Conservation (phyloP, 1,140 invertebrate genomes). For the Achroia grisella region DNA sequence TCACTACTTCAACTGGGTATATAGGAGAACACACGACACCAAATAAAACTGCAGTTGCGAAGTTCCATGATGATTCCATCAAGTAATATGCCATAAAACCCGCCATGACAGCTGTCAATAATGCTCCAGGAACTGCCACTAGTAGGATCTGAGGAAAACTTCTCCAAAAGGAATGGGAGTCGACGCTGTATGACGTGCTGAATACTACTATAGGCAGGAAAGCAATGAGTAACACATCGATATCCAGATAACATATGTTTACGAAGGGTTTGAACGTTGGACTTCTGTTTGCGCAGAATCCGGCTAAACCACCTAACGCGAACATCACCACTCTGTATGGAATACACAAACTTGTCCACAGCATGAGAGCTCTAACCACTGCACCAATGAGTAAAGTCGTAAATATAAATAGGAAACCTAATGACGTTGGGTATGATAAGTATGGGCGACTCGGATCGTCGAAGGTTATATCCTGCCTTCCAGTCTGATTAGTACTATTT, state of each 20-base stretch:
- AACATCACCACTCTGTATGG: slow-evolving; percentile 59
- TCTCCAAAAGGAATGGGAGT: slow-evolving; percentile 54
- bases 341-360: slow-evolving; percentile 37
- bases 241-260: slow-evolving; percentile 43
- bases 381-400: slow-evolving; percentile 43
- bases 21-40: slow-evolving; percentile 55
- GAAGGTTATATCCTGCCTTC: slow-evolving; percentile 9
- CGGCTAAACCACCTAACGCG: slow-evolving; percentile 38
- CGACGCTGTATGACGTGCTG: slow-evolving; percentile 47
- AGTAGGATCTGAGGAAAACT: slow-evolving; percentile 53
- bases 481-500: not conserved
- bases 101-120: slow-evolving; percentile 39
- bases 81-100: slow-evolving; percentile 54
- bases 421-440: slow-evolving; percentile 36
- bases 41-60: slow-evolving; percentile 44
- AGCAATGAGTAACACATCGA: slow-evolving; percentile 34
- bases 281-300: slow-evolving; percentile 40
- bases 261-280: slow-evolving; percentile 44
- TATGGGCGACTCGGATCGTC: slow-evolving; percentile 27
- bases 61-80: slow-evolving; percentile 51
- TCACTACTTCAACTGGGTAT: slow-evolving; percentile 55
- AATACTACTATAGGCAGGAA: slow-evolving; percentile 51
- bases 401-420: slow-evolving; percentile 47
- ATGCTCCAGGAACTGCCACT: slow-evolving; percentile 44
- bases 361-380: slow-evolving; percentile 41